A percentile compares a stretch with the other conserved stretches of the same genome.
Conservation (phyloP, 2,797 vertebrate genomes). For the Mormyrus proboscirostris region DNA sequence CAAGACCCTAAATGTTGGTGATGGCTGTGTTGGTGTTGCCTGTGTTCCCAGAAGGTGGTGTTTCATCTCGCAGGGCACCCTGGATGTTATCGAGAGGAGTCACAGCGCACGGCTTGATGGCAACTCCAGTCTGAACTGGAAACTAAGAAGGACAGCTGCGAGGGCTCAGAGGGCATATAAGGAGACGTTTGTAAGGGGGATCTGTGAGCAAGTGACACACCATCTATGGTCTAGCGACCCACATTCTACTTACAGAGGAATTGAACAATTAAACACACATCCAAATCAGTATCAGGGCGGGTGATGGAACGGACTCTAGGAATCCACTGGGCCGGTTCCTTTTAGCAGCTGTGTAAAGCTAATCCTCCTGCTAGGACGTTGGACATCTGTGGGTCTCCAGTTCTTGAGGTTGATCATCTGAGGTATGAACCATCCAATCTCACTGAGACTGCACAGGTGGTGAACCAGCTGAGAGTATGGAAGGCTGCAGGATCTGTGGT, state of each 20-base stretch:
- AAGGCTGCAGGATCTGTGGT: background rate
- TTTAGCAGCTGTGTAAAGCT: background rate
- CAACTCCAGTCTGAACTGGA: background rate
- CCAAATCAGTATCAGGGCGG: background rate
- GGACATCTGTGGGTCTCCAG: background rate
- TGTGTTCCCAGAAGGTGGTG: background rate
- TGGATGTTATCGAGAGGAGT: background rate
- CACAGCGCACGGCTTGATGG: background rate
- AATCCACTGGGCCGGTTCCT: background rate
- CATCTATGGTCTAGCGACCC: background rate
- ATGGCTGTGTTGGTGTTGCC: background rate
- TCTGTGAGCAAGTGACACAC: background rate
- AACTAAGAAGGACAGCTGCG: background rate
- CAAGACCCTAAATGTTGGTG: background rate
- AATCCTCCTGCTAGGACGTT: background rate
- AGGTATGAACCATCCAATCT: background rate
- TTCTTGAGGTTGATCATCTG: background rate
- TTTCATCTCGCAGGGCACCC: background rate
- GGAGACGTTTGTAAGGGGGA: background rate
- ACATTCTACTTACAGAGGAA: background rate
- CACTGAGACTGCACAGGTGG: background rate
- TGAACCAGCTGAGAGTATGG: background rate
- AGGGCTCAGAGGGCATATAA: background rate
- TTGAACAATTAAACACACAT: background rate
- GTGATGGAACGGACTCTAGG: background rate